Conservation (phyloP, 1,140 invertebrate genomes). For the Macrobrachium nipponense region DNA sequence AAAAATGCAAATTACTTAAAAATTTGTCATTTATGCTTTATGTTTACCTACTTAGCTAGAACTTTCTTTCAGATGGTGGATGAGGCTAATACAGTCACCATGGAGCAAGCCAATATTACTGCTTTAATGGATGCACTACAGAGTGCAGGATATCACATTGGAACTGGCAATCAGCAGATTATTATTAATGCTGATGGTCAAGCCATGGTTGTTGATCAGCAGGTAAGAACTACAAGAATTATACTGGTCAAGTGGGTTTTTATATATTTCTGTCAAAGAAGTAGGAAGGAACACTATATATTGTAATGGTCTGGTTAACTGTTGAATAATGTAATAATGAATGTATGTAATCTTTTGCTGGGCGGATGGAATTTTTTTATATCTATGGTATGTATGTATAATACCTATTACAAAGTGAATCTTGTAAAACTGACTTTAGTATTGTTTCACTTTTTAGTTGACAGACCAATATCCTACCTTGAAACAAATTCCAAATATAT, state of each 20-base stretch:
- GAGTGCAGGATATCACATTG: conserved; percentile 46
- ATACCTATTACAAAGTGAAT: no score
- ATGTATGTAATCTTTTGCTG: no score
- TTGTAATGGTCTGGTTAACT: background rate
- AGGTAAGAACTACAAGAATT: conserved; percentile 13
- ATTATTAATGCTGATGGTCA: conserved; percentile 53
- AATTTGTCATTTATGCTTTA: no score
- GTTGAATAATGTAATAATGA: no score
- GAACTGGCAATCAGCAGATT: conserved; percentile 50
- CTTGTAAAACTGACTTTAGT: no score
- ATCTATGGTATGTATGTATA: no score
- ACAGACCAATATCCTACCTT: no score
- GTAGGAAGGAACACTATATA: background rate
- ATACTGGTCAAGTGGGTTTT: background rate
- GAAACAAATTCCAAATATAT: no score
- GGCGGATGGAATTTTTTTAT: no score
- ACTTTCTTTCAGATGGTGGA: conserved; percentile 31
- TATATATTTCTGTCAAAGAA: background rate
- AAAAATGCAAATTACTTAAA: no score
- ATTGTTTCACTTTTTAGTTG: no score
- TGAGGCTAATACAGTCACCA: conserved; percentile 27
- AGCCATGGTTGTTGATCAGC: conserved; percentile 55
- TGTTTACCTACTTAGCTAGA: background rate
- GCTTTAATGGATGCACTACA: conserved; percentile 52
- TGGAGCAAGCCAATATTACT: conserved; percentile 51